A percentile compares a stretch with the other conserved stretches of the same genome.
These are phyloP conservation scores for Garrulus glandarius DNA, from an alignment of 2,797 vertebrate species.

Conservation along the genomic window DNA sequence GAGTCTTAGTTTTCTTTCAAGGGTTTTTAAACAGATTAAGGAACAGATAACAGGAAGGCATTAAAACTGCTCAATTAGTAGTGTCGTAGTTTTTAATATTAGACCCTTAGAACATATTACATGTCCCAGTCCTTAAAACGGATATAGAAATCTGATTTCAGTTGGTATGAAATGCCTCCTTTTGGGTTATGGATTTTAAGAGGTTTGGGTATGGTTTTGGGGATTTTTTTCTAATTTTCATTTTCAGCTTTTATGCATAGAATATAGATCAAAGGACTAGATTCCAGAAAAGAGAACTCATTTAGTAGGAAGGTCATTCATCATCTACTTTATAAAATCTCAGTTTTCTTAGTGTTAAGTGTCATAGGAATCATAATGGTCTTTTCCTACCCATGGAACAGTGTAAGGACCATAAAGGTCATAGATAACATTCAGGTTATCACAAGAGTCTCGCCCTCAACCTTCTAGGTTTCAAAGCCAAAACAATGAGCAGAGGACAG, in stretches of 20 bases:
- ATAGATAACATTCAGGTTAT: background rate
- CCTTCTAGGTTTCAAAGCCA: background rate
- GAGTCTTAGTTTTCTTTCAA: background rate
- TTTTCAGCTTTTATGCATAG: background rate
- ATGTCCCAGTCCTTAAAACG: background rate
- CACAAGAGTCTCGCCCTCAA: background rate
- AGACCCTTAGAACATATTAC: background rate
- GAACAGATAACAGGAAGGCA: background rate
- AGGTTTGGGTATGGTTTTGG: background rate
- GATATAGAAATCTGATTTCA: background rate
- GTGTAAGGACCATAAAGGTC: background rate
- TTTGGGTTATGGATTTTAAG: background rate
- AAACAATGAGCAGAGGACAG: background rate
- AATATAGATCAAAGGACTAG: background rate
- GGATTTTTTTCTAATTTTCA: background rate
- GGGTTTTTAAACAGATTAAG: background rate
- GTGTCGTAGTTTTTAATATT: conserved; percentile 40
- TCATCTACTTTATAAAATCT: background rate
- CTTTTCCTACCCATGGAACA: background rate
- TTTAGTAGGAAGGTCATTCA: background rate
- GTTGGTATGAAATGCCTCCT: background rate
- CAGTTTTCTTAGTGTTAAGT: background rate
- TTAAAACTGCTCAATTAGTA: conserved; percentile 43
- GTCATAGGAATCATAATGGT: background rate
- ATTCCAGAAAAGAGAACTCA: background rate